Base-by-base conservation (phyloP, 2,797 vertebrate species). In the Synaphobranchus kaupii region DNA sequence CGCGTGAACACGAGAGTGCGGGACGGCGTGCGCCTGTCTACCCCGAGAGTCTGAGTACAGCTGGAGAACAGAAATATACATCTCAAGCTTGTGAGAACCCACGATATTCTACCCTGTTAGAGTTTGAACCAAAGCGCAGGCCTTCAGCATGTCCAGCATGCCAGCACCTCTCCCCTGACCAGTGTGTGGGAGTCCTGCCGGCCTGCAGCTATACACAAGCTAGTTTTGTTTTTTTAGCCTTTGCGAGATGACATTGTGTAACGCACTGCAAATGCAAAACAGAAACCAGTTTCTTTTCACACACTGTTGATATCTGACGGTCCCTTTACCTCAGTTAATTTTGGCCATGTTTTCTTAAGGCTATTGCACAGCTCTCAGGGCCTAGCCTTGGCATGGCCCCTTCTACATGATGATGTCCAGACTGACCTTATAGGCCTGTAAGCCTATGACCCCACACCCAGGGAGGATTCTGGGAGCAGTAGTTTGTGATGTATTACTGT, bases 161-260 rank as follows among this genome's bases (percentile, higher is more conserved):
- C 92, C 88, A 90, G 73, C 86, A 89, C 85, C 44, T 86, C 71
- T 89, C 76, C 87, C 91, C 56, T 76, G 78, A 48, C 8, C 89
- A 86, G 78, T 28, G 44, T 48, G 78, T 50, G n/a, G 82, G 52
- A 54, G 28, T 73, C 50, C 86, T 66, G 34, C 82, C 83, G 71
- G 71, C 76, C 90, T 48, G 47, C 84, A 68, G 87, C 90, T 92
- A 91, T 84, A 89, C 93, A 93, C 92, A 91, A 87, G 90, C 88
- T 88, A 4, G 89, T 92, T 92, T 92, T 85, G 92, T 90, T 92
- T 93, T 92, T 87, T 89, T 92, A 91, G 94, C 92, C 90, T 87
- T 85, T 91, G 89, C 92, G 90, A 88, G 90, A 87, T 84, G 87
- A 86, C 88, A 31, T 86, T 90, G 44, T 81, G 10, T 48, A 50